Evolutionary conservation across 2,888 invertebrate species (phyloP), one percentile per base, ranked within the genome.

Genomic region (Leucophenga montana): DNA sequence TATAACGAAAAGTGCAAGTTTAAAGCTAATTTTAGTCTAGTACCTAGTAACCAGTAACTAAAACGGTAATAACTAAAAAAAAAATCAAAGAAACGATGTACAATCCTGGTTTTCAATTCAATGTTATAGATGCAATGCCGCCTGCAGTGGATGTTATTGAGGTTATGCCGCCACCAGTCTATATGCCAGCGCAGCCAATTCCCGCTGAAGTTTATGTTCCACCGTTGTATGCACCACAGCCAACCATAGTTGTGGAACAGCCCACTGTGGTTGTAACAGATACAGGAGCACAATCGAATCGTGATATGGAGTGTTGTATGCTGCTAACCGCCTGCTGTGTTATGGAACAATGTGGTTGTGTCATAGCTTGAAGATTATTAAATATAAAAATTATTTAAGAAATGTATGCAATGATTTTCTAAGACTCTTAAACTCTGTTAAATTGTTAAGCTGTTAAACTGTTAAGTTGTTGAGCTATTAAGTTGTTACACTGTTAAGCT

Each of bases 331-430:
- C 83, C 66, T 81, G 80, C 56, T 81, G 81, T 73, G 75, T 83
- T 6, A 64, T 78, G 71, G 81, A 81, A 66, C 72, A 84, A 65
- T 73, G n/a, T n/a, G n/a, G 70, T 53, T 81, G 81, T 70, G 79
- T 76, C 53, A 84, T 81, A 56, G 73, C 71, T 48, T 76, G 72
- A 54, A 53, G 59, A n/a, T n/a, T n/a, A n/a, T n/a, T n/a, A n/a
- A n/a, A n/a, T n/a, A n/a, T n/a, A n/a, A n/a, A n/a, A n/a, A n/a
- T n/a, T n/a, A n/a, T n/a, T n/a, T n/a, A n/a, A n/a, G n/a, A n/a
- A n/a, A n/a, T n/a, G n/a, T n/a, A n/a, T n/a, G n/a, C n/a, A n/a
- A n/a, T n/a, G n/a, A n/a, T n/a, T n/a, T n/a, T n/a, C n/a, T n/a
- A n/a, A n/a, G n/a, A n/a, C n/a, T n/a, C n/a, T n/a, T n/a, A n/a